Base-by-base conservation (phyloP, 2,888 invertebrate genomes). In the Fragum whitleyi region DNA sequence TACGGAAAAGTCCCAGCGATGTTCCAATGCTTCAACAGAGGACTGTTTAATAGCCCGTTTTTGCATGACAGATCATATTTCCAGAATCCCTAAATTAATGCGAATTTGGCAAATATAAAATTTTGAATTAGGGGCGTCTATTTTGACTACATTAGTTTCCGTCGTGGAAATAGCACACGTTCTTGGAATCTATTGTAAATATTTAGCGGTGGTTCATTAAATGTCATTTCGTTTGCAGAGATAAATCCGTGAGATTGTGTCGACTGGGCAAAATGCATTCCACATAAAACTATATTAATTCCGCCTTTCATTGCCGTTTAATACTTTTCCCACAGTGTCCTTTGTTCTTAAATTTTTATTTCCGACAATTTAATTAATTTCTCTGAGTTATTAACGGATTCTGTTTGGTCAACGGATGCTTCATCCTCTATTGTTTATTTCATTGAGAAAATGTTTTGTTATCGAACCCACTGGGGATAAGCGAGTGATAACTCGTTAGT, bases 171-270 rank as follows among this genome's bases (percentile, higher is more conserved):
- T n/a, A 19, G 47, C 61, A 61, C 61, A 29, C 61, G 29, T n/a
- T 29, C n/a, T 19, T 29, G 61, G 29, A 32, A 29, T 29, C 32
- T 61, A 29, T 28, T 61, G 61, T 32, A 61, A 61, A 61, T 61
- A 61, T 6, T 29, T 2, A 2, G 29, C 32, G 61, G 11, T n/a
- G 29, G 19, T 29, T 29, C 32, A 32, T 61, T 61, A 32, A 29
- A 61, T 61, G 28, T 61, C 61, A 32, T 61, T 29, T 61, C 32
- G 61, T 32, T 29, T 32, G 61, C n/a, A 16, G 19, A 61, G 65
- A 65, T 65, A 65, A 65, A 65, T 65, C 42, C 23, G 65, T 39
- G 65, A 65, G 65, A 65, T 65, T 36, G n/a, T 42, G 39, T 65
- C 42, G 9, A 9, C 21, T 16, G 36, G 39, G 42, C 65, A 23